These are phyloP conservation scores for Acanthosoma haemorrhoidale DNA, from an alignment of 2,888 invertebrate genomes.

Conservation along the genomic window DNA sequence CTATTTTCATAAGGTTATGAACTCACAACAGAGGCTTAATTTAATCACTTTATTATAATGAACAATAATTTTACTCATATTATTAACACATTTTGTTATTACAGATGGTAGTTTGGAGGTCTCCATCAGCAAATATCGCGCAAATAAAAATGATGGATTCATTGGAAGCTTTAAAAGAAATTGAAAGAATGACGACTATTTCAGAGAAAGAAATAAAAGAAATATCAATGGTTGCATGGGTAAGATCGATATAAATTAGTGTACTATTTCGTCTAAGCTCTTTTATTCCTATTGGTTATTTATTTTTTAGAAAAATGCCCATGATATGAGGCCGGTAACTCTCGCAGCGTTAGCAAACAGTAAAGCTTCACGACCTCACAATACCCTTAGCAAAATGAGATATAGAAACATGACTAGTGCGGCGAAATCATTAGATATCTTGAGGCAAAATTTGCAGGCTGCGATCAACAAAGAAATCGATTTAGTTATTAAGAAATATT, in stretches of 20 bases:
- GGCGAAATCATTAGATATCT: constrained; percentile 66
- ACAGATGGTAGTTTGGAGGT: constrained; percentile 29
- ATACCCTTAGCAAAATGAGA: constrained; percentile 46
- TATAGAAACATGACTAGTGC: constrained; percentile 56
- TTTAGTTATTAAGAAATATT: constrained; percentile 68
- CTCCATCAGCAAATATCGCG: constrained; percentile 14
- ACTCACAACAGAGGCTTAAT: no score
- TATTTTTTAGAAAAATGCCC: constrained; percentile 52
- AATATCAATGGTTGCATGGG: constrained; percentile 26
- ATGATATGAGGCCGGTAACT: constrained; percentile 65
- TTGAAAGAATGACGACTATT: constrained; percentile 26
- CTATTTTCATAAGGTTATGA: no score
- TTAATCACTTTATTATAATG: background rate
- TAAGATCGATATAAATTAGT: background rate
- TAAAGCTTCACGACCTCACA: constrained; percentile 37
- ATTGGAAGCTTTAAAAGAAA: constrained; percentile 19
- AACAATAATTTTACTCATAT: no score
- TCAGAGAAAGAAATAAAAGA: constrained; percentile 23
- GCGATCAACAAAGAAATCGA: constrained; percentile 73
- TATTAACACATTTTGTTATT: background rate
- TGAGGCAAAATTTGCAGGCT: constrained; percentile 69
- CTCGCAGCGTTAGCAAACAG: constrained; percentile 54
- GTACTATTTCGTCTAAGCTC: no score
- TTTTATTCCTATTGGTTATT: background rate
- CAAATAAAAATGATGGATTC: constrained; percentile 18